Conservation (phyloP, 2,888 invertebrate species). For the Operophtera brumata region DNA sequence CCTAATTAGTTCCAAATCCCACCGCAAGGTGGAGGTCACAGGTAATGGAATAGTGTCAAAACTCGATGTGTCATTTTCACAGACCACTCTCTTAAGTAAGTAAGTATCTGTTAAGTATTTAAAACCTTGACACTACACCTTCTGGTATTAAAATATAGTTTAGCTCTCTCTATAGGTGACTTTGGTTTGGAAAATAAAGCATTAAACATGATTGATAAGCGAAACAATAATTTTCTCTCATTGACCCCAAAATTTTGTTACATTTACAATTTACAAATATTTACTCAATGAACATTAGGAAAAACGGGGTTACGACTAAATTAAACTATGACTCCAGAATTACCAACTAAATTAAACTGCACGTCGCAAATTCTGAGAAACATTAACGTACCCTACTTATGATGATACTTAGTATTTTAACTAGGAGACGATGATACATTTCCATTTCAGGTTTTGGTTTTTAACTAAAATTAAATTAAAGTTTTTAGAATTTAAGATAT, state of each 20-base stretch:
- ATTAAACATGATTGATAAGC: constrained; percentile 17
- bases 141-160: background rate
- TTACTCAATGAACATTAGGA: background rate
- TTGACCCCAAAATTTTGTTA: constrained; percentile 14
- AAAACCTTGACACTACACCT: background rate
- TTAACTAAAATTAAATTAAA: too few relatives aligned
- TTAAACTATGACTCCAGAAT: constrained; percentile 9
- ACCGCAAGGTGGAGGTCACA: too few relatives aligned
- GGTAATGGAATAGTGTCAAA: too few relatives aligned
- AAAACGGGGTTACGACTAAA: constrained; percentile 4
- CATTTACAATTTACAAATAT: constrained; percentile 7
- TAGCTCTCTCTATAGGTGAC: constrained; percentile 7
- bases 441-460: background rate
- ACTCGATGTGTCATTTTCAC: too few relatives aligned
- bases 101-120: too few relatives aligned
- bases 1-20: too few relatives aligned
- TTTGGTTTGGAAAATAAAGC: constrained; percentile 3
- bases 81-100: too few relatives aligned
- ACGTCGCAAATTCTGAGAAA: background rate
- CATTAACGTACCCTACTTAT: background rate
- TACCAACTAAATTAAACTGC: background rate
- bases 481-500: too few relatives aligned
- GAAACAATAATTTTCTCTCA: constrained; percentile 15
- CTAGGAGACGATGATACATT: background rate
- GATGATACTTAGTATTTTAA: too few relatives aligned